phyloP scores from a whole-genome alignment of 2,888 invertebrate species.

The Imbricaverruca yamaguchii region DNA sequence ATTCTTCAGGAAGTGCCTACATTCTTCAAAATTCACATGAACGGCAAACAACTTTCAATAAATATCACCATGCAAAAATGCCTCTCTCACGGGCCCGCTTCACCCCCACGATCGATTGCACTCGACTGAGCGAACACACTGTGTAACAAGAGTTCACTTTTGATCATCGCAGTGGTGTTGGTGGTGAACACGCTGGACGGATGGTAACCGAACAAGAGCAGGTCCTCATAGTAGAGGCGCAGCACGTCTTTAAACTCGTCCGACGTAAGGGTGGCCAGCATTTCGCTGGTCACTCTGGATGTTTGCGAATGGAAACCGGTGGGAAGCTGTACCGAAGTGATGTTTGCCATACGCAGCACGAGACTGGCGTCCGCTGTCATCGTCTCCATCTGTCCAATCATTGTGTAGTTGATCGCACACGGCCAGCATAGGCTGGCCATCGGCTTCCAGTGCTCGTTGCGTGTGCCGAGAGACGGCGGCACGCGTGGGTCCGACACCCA shows the following conservation, averaged over 20 bases:
- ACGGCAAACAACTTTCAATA: no score
- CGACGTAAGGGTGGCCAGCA: not conserved
- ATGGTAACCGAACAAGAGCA: not conserved
- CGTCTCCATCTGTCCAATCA: conserved; percentile 84
- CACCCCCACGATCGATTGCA: no score
- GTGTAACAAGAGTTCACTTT: not conserved
- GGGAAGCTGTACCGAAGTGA: not conserved
- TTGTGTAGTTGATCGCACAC: conserved; percentile 75
- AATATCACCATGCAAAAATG: no score
- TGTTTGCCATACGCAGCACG: conserved; percentile 43
- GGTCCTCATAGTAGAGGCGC: not conserved
- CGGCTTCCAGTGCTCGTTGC: conserved; percentile 87
- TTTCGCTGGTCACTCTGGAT: not conserved
- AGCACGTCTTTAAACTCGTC: not conserved
- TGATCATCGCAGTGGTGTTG: not conserved
- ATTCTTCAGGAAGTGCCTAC: no score
- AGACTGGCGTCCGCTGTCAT: conserved; percentile 68
- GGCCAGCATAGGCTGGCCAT: conserved; percentile 76
- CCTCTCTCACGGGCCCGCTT: no score
- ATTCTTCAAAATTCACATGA: no score
- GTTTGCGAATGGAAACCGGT: not conserved
- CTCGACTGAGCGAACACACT: not conserved
- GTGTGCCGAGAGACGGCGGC: conserved; percentile 41
- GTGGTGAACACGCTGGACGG: not conserved
- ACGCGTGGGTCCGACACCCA: conserved; percentile 57